phyloP scores from a whole-genome alignment of 2,113 vertebrate genomes.

The Scatophagus argus region DNA sequence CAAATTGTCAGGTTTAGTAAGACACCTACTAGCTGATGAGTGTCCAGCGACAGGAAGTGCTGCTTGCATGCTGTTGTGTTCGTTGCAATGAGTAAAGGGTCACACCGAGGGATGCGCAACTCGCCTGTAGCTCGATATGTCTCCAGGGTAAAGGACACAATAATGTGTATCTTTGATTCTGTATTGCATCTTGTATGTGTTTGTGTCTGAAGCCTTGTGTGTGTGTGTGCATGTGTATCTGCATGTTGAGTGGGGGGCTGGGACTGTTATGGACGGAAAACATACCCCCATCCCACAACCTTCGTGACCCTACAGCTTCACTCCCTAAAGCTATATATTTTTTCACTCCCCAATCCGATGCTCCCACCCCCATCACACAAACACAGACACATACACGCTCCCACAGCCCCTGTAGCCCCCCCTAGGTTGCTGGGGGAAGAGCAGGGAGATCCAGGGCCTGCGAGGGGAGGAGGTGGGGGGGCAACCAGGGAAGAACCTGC shows the following conservation, averaged over 20 bases:
- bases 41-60: conserved; percentile 23
- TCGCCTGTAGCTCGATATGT: conserved; percentile 35
- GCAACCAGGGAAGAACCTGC: conserved; percentile 83
- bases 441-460: conserved; percentile 77
- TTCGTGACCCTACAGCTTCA: conserved; percentile 71
- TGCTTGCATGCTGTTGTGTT: not conserved
- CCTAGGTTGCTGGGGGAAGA: conserved; percentile 67
- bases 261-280: conserved; percentile 76
- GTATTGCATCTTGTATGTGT: conserved; percentile 24
- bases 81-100: conserved; percentile 1
- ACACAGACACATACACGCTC: conserved; percentile 41
- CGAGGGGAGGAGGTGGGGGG: conserved; percentile 39
- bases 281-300: conserved; percentile 77
- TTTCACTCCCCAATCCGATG: conserved; percentile 39
- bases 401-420: conserved; percentile 59
- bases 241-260: conserved; percentile 60
- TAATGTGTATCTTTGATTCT: conserved; percentile 25
- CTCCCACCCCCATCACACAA: conserved; percentile 56
- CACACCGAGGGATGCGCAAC: conserved; percentile 3
- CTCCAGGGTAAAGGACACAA: conserved; percentile 28
- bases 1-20: conserved; percentile 34
- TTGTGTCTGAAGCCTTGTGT: conserved; percentile 35
- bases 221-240: conserved; percentile 25
- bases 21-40: conserved; percentile 10
- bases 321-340: conserved; percentile 75